phyloP scores from a whole-genome alignment of 1,140 invertebrate genomes.

The Drosophila dunni region DNA sequence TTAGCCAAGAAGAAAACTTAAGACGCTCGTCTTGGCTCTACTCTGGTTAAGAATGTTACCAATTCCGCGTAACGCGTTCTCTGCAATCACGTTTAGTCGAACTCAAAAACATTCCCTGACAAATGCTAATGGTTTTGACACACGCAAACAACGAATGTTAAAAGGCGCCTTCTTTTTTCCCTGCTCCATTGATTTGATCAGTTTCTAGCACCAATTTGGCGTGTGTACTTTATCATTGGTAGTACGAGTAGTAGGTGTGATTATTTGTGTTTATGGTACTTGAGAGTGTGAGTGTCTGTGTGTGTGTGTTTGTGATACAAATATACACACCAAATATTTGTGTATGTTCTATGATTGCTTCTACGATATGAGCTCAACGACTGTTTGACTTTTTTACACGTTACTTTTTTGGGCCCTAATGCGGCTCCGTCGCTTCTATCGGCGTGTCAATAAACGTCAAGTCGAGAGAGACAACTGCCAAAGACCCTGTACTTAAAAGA shows the following conservation, averaged over 20 bases:
- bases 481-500: too few species aligned
- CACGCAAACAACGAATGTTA: conserved; percentile 31
- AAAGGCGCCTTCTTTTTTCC: conserved; percentile 25
- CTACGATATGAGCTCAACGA: conserved; percentile 53
- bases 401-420: conserved; percentile 57
- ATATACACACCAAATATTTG: too few species aligned
- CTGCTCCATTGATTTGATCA: conserved; percentile 62
- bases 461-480: too few species aligned
- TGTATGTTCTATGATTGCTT: conserved; percentile 54
- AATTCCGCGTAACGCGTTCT: conserved; percentile 19
- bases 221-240: conserved; percentile 4
- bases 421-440: conserved; percentile 48
- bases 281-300: too few species aligned
- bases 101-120: conserved; percentile 31
- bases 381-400: conserved; percentile 63
- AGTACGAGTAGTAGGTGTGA: conserved; percentile 12
- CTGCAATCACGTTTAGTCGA: conserved; percentile 24
- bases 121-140: background rate
- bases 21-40: background rate
- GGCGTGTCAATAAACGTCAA: conserved; percentile 22
- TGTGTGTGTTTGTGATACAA: too few species aligned
- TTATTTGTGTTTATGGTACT: conserved; percentile 22
- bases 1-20: background rate
- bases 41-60: conserved; percentile 12
- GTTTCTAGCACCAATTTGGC: conserved; percentile 52